Evolutionary conservation across 2,888 invertebrate species (phyloP), one percentile per base, ranked within the genome.

Genomic region (Holacanthella duospinosa): DNA sequence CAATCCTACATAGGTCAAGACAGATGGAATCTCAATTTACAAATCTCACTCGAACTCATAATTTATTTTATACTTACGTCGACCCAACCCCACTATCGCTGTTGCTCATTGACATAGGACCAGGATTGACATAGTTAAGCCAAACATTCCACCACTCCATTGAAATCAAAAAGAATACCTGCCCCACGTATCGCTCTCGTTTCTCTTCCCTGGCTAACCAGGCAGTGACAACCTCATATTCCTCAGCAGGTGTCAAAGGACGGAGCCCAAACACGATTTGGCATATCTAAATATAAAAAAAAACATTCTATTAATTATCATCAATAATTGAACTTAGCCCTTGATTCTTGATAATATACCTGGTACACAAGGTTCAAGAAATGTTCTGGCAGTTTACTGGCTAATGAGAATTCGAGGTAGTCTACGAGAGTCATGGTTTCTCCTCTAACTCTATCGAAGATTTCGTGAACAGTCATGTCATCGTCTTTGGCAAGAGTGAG

Each of bases 81-180:
- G 71, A 71, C 29, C 69, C 68, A n/a, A 73, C 67, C 21, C 73
- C 73, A 61, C 71, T 71, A 55, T 73, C 73, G 63, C 71, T 71
- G 44, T 71, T 69, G 59, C 70, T 69, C 69, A 73, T 70, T 29
- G 66, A 60, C 21, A 67, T 61, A 12, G 66, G 62, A 63, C 67
- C 66, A 3, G 71, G 68, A 62, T 67, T 67, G 1, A 68, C 84
- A 78, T 89, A 86, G 48, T 83, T 82, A 61, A 81, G 78, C 93
- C 93, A 93, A 19, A 80, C 79, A 66, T 83, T 83, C 92, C 92
- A 93, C 93, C 93, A 93, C 72, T 87, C 86, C 55, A 86, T 84
- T 1, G 86, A 83, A 65, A 93, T 83, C 67, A 93, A 82, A 81
- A 91, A 93, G 91, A 92, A 93, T 78, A 89, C 87, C 78, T 92